phyloP scores from a whole-genome alignment of 2,888 invertebrate species.

The Drosophila incognita region DNA sequence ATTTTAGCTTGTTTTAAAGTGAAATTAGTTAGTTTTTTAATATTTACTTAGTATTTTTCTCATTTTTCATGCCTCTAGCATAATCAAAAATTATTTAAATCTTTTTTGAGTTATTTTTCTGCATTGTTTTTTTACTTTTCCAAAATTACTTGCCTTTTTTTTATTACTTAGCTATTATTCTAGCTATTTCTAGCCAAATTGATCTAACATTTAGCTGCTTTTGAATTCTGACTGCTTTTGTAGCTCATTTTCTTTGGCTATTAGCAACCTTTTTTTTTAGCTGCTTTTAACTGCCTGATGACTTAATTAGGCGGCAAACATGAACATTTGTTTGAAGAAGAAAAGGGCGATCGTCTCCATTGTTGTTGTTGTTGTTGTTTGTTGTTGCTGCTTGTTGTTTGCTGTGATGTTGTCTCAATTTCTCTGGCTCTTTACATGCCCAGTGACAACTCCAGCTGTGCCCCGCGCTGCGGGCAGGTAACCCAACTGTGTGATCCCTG shows the following conservation, averaged over 20 bases:
- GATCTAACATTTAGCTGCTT: neutral
- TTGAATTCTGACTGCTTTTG: neutral
- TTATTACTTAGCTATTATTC: neutral
- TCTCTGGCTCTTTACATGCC: slow-evolving; percentile 81
- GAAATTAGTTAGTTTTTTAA: neutral
- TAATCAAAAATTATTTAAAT: neutral
- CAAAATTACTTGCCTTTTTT: neutral
- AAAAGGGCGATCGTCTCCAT: slow-evolving; percentile 46
- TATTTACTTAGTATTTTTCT: neutral
- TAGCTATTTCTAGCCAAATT: slow-evolving; percentile 4
- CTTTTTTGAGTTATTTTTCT: neutral
- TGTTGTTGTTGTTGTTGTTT: slow-evolving; percentile 41
- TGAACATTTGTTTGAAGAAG: slow-evolving; percentile 57
- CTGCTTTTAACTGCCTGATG: slow-evolving; percentile 71
- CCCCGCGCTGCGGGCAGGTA: slow-evolving; percentile 78
- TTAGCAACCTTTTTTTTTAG: slow-evolving; percentile 53
- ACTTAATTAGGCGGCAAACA: slow-evolving; percentile 81
- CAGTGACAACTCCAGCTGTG: slow-evolving; percentile 85
- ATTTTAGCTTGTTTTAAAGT: neutral
- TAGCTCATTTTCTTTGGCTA: slow-evolving; percentile 19
- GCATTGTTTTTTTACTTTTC: neutral
- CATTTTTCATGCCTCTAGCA: neutral
- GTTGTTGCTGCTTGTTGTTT: slow-evolving; percentile 35
- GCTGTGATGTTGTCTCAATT: slow-evolving; percentile 63
- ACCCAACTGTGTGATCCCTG: slow-evolving; percentile 45